Evolutionary conservation across 2,797 vertebrate species (phyloP), one percentile per base, ranked within the genome.

Genomic region (Strix occidentalis): DNA sequence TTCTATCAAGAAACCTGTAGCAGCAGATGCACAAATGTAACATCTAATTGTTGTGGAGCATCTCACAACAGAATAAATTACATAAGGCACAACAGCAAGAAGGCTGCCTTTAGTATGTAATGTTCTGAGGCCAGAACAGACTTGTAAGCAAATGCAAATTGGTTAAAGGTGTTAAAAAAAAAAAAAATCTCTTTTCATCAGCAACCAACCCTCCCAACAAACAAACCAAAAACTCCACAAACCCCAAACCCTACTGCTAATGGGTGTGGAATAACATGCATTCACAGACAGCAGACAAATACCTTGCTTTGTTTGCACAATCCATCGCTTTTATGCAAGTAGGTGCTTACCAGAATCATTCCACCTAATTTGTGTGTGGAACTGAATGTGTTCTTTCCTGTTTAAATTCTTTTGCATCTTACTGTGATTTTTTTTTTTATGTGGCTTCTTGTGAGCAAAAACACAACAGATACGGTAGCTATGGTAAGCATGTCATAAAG

Each of bases 71-170:
- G 56, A 70, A 56, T 26, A 13, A 87, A 63, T 31, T 70, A 31
- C 0, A 0, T 33, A 46, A 84, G 51, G 28, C 58, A 58, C 13
- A 5, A 13, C 25, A 63, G 15, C 2, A 50, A 0, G 2, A 41
- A 20, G n/a, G 13, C 48, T 93, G 54, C 51, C 21, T 66, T 91
- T 82, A 45, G 33, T 16, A 14, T 87, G 10, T 51, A 68, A n/a
- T 33, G 4, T 75, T 78, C 54, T 64, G 54, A 72, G 57, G 26
- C 14, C 35, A 68, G 46, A 81, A 65, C n/a, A 41, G 65, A 56
- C 26, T 39, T 83, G 20, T 56, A 75, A 84, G 24, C 31, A 63
- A 56, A 69, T 66, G 17, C 21, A 79, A 53, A 74, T 37, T 70
- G 10, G 2, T 66, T 74, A 48, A 80, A 87, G 16, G 3, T 57